Percentiles rank a stretch among this genome's conserved stretches.
Evolutionary conservation across 2,888 invertebrate genomes (phyloP).

Genomic region (Hydraecia micacea): DNA sequence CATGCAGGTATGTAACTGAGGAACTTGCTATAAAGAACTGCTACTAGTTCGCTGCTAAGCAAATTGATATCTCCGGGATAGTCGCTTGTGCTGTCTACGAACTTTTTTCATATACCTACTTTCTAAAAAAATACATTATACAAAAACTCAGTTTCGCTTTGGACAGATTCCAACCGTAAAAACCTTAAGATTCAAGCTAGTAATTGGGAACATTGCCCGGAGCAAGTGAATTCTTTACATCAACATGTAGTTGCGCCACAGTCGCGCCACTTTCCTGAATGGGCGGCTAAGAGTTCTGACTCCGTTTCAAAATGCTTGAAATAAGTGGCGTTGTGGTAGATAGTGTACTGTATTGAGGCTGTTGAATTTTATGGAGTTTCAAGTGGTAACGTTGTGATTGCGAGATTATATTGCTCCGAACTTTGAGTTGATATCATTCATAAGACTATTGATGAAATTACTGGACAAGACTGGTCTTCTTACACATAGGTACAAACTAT

Average conservation of each 20-base stretch:
- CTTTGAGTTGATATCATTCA: background rate
- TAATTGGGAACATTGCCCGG: constrained; percentile 12
- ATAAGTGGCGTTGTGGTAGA: constrained; percentile 43
- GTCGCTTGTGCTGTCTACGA: background rate
- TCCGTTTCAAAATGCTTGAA: constrained; percentile 52
- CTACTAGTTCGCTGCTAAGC: background rate
- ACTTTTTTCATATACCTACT: background rate
- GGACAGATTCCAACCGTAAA: constrained; percentile 1
- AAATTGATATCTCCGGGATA: background rate
- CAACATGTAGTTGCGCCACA: constrained; percentile 33
- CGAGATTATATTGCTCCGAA: background rate
- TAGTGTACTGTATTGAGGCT: constrained; percentile 16
- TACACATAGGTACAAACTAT: background rate
- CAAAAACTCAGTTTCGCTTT: background rate
- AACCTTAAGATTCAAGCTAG: background rate
- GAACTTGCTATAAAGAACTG: too few species aligned
- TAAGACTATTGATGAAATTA: background rate
- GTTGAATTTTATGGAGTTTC: constrained; percentile 11
- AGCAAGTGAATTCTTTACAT: constrained; percentile 27
- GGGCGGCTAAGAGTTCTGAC: constrained; percentile 52
- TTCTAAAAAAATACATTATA: background rate
- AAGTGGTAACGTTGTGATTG: background rate
- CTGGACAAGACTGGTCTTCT: too few species aligned
- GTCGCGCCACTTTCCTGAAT: constrained; percentile 33
- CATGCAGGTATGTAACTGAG: too few species aligned